Evolutionary conservation across 2,113 vertebrate species (phyloP).

Genomic region (Uropsilus gracilis): DNA sequence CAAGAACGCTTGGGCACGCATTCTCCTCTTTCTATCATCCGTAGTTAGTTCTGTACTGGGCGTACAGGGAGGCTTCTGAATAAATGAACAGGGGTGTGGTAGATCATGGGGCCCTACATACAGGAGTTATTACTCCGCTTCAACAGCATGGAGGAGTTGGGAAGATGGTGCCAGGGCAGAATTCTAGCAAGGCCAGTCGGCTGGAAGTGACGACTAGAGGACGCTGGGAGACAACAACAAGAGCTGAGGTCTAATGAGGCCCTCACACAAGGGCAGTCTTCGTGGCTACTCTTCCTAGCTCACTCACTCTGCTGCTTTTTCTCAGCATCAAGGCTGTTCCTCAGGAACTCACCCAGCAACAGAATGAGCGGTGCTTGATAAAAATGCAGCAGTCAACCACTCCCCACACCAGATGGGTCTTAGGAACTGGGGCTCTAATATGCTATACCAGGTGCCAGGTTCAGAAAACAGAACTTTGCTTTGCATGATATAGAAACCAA

Average conservation of each 20-base stretch:
- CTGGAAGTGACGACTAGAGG: not conserved
- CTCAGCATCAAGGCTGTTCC: not conserved
- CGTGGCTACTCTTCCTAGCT: not conserved
- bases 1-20: too few relatives aligned
- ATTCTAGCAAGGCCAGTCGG: too few relatives aligned
- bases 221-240: not conserved
- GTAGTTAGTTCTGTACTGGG: not conserved
- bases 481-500: not conserved
- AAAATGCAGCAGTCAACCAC: not conserved
- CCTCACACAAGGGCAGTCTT: not conserved
- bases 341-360: not conserved
- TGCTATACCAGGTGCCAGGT: not conserved
- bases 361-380: not conserved
- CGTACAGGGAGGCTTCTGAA: not conserved
- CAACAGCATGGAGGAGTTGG: not conserved
- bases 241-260: not conserved
- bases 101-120: fast-evolving
- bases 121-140: fast-evolving
- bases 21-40: not conserved
- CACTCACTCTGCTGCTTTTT: not conserved
- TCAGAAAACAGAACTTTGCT: conserved; percentile 30
- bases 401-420: not conserved
- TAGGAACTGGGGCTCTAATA: not conserved
- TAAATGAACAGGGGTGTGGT: not conserved
- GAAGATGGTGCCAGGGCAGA: not conserved